Percentiles rank a stretch among this genome's conserved stretches.
phyloP scores from a whole-genome alignment of 2,113 vertebrate species.

The Rhombomys opimus region DNA sequence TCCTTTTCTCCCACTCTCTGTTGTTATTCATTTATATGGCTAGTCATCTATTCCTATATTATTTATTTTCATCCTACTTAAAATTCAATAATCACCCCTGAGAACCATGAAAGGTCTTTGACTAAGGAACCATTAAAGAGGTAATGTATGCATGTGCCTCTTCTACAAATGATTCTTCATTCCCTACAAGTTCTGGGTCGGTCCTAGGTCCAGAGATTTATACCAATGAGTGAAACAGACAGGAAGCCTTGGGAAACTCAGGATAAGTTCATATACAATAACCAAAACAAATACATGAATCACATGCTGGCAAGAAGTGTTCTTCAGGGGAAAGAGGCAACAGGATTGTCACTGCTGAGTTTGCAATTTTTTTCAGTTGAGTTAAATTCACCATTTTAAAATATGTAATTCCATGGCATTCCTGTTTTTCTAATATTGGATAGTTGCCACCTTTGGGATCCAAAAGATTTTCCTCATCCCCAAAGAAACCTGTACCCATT shows the following conservation, averaged over 20 bases:
- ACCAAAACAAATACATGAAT: no score
- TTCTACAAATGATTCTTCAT: neutral
- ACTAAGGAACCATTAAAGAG: neutral
- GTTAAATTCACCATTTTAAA: neutral
- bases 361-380: neutral
- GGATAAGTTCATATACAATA: neutral
- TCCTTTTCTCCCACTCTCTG: neutral
- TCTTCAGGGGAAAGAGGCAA: neutral
- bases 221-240: neutral
- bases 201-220: neutral
- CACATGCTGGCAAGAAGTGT: fast-evolving
- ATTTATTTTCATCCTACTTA: neutral
- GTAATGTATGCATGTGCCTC: neutral
- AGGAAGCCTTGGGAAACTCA: neutral
- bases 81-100: neutral
- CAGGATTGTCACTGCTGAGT: neutral
- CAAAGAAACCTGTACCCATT: neutral
- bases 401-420: neutral
- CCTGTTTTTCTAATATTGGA: neutral
- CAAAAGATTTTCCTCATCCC: neutral
- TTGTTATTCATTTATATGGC: neutral
- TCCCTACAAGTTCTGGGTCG: neutral
- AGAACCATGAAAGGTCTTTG: neutral
- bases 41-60: neutral
- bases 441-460: neutral